Evolutionary conservation across 2,797 vertebrate species (phyloP).

Genomic region (Coccyzus lansbergi): DNA sequence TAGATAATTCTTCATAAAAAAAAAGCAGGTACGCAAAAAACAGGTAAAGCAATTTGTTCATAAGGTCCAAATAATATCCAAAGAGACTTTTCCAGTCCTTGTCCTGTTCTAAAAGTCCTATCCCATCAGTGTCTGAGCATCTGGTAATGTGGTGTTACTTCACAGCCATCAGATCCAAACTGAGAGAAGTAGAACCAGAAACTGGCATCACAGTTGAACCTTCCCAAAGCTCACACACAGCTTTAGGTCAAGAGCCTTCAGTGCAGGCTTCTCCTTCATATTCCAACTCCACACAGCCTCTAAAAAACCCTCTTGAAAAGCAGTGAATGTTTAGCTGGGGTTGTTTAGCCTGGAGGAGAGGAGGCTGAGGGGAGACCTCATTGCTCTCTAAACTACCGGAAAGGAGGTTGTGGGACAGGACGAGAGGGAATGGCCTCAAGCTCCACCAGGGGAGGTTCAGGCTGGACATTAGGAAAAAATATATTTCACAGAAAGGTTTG

Average conservation of each 20-base stretch:
- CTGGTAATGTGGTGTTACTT: background rate
- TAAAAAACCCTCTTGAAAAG: background rate
- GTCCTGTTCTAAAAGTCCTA: background rate
- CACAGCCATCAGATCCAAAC: background rate
- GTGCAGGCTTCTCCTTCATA: background rate
- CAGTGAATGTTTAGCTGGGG: too few relatives aligned
- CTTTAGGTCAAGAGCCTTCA: background rate
- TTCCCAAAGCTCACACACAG: background rate
- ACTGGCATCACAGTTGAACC: background rate
- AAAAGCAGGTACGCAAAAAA: background rate
- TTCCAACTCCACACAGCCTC: background rate
- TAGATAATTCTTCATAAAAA: background rate
- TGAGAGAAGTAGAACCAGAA: background rate
- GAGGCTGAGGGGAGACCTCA: too few relatives aligned
- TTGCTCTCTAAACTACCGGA: too few relatives aligned
- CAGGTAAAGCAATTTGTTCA: background rate
- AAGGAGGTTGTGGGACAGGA: too few relatives aligned
- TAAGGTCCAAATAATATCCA: background rate
- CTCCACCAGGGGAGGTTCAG: too few relatives aligned
- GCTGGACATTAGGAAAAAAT: too few relatives aligned
- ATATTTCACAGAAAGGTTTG: too few relatives aligned
- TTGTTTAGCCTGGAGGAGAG: too few relatives aligned
- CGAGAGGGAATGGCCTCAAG: too few relatives aligned
- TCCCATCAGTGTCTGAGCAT: background rate
- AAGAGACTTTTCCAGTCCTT: background rate